phyloP scores from a whole-genome alignment of 2,113 vertebrate species.

The Cheilinus undulatus region DNA sequence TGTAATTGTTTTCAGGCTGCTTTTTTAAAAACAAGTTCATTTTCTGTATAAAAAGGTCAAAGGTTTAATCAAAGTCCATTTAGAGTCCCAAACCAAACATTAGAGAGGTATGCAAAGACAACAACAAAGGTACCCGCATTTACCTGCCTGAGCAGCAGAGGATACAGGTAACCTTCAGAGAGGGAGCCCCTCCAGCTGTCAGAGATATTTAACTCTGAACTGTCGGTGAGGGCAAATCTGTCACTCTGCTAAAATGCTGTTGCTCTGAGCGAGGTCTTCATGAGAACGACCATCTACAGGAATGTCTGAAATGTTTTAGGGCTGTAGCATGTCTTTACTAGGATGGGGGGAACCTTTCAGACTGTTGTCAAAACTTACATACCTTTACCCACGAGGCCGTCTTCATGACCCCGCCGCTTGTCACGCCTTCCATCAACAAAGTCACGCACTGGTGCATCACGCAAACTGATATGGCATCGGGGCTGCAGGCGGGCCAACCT shows the following conservation, averaged over 20 bases:
- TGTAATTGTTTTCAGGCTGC: no score
- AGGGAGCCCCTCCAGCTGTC: constrained; percentile 31
- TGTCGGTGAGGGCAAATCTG: constrained; percentile 15
- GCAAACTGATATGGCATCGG: constrained; percentile 13
- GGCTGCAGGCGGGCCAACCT: constrained; percentile 43
- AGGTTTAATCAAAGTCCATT: constrained; percentile 12
- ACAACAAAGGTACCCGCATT: constrained; percentile 28
- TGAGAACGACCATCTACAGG: neutral
- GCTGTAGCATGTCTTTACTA: constrained; percentile 25
- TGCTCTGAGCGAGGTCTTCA: neutral
- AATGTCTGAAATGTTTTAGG: constrained; percentile 25
- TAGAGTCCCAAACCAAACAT: neutral
- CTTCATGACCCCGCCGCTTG: constrained; percentile 31
- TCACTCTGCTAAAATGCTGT: constrained; percentile 8
- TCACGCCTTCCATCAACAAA: constrained; percentile 50
- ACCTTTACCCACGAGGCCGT: neutral
- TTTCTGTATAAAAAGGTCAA: neutral
- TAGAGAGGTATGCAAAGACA: constrained; percentile 4
- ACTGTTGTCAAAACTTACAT: constrained; percentile 8
- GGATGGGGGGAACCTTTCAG: neutral
- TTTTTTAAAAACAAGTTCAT: constrained; percentile 1
- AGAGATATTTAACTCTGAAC: neutral
- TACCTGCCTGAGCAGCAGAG: constrained; percentile 7
- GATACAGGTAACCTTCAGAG: neutral
- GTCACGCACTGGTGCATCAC: constrained; percentile 46